Conservation (phyloP, 2,888 invertebrate species). For the Ctena decussata region DNA sequence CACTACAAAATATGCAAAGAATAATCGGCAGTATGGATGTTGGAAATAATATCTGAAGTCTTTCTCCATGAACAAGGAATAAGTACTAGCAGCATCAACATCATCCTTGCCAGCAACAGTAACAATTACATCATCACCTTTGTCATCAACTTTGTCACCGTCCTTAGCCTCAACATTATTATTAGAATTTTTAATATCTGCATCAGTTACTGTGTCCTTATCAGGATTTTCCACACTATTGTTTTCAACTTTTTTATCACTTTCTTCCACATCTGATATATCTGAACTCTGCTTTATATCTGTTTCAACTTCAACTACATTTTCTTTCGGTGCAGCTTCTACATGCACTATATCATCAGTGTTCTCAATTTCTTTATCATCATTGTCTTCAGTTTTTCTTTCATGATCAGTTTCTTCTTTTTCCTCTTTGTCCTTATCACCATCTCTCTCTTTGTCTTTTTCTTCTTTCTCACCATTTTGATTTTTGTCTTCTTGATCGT, state of each 20-base stretch:
- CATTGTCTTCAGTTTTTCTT: not conserved
- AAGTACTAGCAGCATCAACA: slow-evolving; percentile 84
- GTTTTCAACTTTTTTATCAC: not conserved
- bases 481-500: slow-evolving; percentile 3
- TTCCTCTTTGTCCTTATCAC: not conserved
- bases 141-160: not conserved
- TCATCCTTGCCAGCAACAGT: slow-evolving; percentile 73
- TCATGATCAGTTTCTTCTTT: slow-evolving; percentile 14
- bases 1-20: slow-evolving; percentile 88
- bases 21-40: slow-evolving; percentile 88
- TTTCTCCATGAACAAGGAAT: slow-evolving; percentile 86
- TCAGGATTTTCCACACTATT: not conserved
- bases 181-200: too few species aligned
- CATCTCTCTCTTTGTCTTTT: not conserved
- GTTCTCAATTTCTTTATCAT: not conserved
- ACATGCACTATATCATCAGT: too few species aligned
- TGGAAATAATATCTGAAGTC: slow-evolving; percentile 88
- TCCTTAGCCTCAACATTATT: not conserved
- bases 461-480: not conserved
- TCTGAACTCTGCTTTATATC: too few species aligned
- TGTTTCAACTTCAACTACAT: not conserved
- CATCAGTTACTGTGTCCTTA: not conserved
- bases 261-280: not conserved
- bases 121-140: slow-evolving; percentile 33
- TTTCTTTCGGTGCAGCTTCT: not conserved